phyloP scores from a whole-genome alignment of 2,888 invertebrate genomes.

The Cephus pygmeus region DNA sequence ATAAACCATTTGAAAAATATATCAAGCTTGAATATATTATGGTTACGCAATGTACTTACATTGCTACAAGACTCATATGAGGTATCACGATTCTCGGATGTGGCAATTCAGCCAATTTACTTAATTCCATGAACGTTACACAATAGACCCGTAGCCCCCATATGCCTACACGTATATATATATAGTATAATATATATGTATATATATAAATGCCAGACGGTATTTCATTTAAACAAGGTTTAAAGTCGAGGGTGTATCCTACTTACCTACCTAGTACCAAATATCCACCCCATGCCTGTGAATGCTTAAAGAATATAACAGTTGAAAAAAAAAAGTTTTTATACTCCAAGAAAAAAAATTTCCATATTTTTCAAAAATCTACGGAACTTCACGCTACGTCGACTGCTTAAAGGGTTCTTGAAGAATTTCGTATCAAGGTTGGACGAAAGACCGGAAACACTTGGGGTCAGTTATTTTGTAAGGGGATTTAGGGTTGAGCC shows the following conservation, averaged over 20 bases:
- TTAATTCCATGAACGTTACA: conserved; percentile 43
- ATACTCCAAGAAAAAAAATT: background rate
- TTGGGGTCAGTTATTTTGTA: background rate
- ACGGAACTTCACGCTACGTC: background rate
- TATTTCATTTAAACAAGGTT: background rate
- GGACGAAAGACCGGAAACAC: background rate
- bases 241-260: background rate
- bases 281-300: background rate
- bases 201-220: background rate
- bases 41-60: background rate
- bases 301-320: background rate
- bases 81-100: conserved; percentile 37
- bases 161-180: background rate
- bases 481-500: conserved; percentile 2
- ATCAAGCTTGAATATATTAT: background rate
- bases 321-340: background rate
- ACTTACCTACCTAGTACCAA: background rate
- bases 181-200: too few species aligned
- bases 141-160: conserved; percentile 31
- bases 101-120: conserved; percentile 55
- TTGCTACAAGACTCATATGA: conserved; percentile 6
- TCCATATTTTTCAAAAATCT: background rate
- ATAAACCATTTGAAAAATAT: conserved; percentile 1
- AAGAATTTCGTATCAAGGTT: background rate
- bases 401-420: background rate